phyloP scores from a whole-genome alignment of 2,113 vertebrate genomes.

The Atrichornis clamosus region DNA sequence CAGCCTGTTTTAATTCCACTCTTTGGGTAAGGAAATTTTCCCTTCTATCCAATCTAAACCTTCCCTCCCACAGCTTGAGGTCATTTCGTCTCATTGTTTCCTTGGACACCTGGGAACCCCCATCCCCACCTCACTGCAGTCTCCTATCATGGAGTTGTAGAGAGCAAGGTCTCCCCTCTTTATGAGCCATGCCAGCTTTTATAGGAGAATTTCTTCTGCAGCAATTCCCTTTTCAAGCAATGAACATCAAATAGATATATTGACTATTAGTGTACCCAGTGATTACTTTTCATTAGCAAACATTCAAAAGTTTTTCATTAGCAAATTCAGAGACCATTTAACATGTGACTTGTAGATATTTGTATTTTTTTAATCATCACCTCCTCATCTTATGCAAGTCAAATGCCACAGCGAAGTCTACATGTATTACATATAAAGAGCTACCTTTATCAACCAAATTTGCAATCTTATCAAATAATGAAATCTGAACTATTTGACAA shows the following conservation, averaged over 20 bases:
- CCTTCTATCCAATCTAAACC: background rate
- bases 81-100: background rate
- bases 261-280: background rate
- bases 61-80: fast-evolving
- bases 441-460: background rate
- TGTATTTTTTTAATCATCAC: background rate
- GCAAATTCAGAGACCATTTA: background rate
- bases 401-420: background rate
- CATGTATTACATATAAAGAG: background rate
- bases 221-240: background rate
- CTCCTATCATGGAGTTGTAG: background rate
- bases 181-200: background rate
- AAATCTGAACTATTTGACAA: constrained; percentile 16
- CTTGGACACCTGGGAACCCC: fast-evolving
- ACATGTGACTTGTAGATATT: background rate
- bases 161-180: fast-evolving
- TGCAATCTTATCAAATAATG: constrained; percentile 39
- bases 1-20: fast-evolving
- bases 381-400: background rate
- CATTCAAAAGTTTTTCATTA: background rate
- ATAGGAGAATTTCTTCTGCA: background rate
- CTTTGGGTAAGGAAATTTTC: background rate
- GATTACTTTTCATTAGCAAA: background rate
- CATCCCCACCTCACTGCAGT: fast-evolving
- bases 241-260: background rate